phyloP scores from a whole-genome alignment of 2,888 invertebrate species.

The Caenorhabditis sp. region DNA sequence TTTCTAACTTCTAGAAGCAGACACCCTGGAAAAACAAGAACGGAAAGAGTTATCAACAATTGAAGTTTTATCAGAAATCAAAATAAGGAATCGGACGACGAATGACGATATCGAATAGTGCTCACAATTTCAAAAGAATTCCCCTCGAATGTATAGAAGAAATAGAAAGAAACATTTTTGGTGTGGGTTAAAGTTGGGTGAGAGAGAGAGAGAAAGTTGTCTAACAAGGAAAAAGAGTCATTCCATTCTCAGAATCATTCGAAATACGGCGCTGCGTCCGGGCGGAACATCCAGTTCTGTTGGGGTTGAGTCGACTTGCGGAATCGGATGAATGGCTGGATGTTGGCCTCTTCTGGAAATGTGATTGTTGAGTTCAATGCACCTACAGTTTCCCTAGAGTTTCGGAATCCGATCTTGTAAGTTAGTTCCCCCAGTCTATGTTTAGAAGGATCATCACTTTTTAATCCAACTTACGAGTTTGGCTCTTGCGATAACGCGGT shows the following conservation, averaged over 20 bases:
- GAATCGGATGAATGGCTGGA: slow-evolving; percentile 75
- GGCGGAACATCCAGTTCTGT: slow-evolving; percentile 61
- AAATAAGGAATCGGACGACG: slow-evolving; percentile 53
- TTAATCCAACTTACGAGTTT: slow-evolving; percentile 66
- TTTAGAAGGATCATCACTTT: neutral
- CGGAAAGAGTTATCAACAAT: slow-evolving; percentile 23
- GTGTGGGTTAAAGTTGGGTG: neutral
- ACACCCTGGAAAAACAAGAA: slow-evolving; percentile 1
- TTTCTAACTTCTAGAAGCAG: too few relatives aligned
- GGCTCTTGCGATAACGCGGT: slow-evolving; percentile 69
- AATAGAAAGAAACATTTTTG: slow-evolving; percentile 5
- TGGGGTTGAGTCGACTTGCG: slow-evolving; percentile 68
- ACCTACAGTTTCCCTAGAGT: too few relatives aligned
- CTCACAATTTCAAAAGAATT: slow-evolving; percentile 57
- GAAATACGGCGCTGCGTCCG: slow-evolving; percentile 44
- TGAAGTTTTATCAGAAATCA: slow-evolving; percentile 47
- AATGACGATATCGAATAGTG: slow-evolving; percentile 60
- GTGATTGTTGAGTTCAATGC: neutral
- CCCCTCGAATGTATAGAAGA: slow-evolving; percentile 53
- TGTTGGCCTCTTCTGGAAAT: slow-evolving; percentile 72
- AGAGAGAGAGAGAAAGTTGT: slow-evolving; percentile 8
- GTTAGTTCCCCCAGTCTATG: too few relatives aligned
- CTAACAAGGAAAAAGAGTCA: slow-evolving; percentile 28
- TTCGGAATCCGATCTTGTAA: too few relatives aligned
- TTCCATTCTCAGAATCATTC: slow-evolving; percentile 40